phyloP scores from a whole-genome alignment of 2,888 invertebrate genomes.

The Augochlorella aurata region DNA sequence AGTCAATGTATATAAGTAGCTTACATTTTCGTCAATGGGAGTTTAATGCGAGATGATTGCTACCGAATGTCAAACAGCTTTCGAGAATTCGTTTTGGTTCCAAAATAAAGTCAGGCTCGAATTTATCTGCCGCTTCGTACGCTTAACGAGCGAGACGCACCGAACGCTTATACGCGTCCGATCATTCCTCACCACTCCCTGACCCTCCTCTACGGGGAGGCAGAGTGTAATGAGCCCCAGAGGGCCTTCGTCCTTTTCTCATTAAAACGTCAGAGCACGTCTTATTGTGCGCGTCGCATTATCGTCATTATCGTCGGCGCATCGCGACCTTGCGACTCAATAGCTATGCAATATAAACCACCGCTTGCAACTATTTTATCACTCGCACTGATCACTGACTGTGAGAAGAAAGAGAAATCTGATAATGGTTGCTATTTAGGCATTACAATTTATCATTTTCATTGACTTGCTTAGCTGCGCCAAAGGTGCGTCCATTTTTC shows the following conservation, averaged over 20 bases:
- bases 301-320: slow-evolving; percentile 49
- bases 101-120: slow-evolving; percentile 51
- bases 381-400: background rate
- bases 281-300: slow-evolving; percentile 59
- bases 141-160: slow-evolving; percentile 53
- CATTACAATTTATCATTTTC: background rate
- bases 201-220: slow-evolving; percentile 61
- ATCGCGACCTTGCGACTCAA: slow-evolving; percentile 22
- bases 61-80: background rate
- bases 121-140: slow-evolving; percentile 30
- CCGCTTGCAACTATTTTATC: background rate
- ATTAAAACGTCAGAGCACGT: slow-evolving; percentile 66
- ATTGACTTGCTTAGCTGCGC: too few species aligned
- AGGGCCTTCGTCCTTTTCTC: slow-evolving; percentile 64
- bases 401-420: background rate
- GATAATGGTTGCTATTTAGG: background rate
- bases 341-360: slow-evolving; percentile 12
- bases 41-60: slow-evolving; percentile 2
- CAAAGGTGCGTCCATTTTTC: background rate
- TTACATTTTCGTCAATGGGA: too few species aligned
- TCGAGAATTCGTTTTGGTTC: slow-evolving; percentile 11
- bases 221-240: slow-evolving; percentile 67
- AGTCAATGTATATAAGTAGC: too few species aligned
- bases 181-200: slow-evolving; percentile 51
- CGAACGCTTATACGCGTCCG: slow-evolving; percentile 51